Percentiles rank a stretch among this genome's conserved stretches.
These are phyloP conservation scores for Cassiopea xamachana DNA, from an alignment of 30 jellyfish, hydroid and myxozoan genomes.

Conservation along the genomic window DNA sequence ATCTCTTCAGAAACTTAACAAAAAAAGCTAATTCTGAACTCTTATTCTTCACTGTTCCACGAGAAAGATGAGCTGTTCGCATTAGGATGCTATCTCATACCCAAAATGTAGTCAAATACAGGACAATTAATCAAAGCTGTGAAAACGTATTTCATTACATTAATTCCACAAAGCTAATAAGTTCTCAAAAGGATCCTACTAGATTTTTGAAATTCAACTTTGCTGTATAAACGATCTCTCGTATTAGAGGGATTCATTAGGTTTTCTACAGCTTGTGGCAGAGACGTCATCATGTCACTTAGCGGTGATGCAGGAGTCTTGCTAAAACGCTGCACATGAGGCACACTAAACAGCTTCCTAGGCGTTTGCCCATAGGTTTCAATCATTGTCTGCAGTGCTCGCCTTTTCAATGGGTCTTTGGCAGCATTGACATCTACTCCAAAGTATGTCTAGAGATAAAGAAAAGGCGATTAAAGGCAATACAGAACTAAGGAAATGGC, in stretches of 20 bases:
- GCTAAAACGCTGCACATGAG: constrained; percentile 89
- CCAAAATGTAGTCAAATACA: too few species aligned
- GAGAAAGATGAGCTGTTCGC: too few species aligned
- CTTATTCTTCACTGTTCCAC: too few species aligned
- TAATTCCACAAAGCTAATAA: too few species aligned
- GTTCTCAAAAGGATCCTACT: not conserved
- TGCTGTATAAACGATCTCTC: constrained; percentile 21
- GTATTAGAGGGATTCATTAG: constrained; percentile 37
- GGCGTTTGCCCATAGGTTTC: constrained; percentile 99
- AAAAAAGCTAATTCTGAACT: too few species aligned
- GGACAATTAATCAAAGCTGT: too few species aligned
- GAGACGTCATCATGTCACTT: constrained; percentile 57
- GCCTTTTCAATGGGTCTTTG: constrained; percentile 88
- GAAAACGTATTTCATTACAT: too few species aligned
- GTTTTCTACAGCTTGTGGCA: constrained; percentile 83
- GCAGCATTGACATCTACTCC: constrained; percentile 97
- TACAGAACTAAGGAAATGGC: not conserved
- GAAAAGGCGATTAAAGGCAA: not conserved
- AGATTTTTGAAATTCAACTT: not conserved
- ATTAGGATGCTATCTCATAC: too few species aligned
- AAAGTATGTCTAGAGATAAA: constrained; percentile 79
- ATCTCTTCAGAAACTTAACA: too few species aligned
- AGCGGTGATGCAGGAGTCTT: constrained; percentile 68
- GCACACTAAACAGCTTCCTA: constrained; percentile 77
- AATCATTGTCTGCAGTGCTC: constrained; percentile 96